Evolutionary conservation across 2,113 vertebrate species (phyloP), one percentile per base, ranked within the genome.

Genomic region (Hylia prasina): DNA sequence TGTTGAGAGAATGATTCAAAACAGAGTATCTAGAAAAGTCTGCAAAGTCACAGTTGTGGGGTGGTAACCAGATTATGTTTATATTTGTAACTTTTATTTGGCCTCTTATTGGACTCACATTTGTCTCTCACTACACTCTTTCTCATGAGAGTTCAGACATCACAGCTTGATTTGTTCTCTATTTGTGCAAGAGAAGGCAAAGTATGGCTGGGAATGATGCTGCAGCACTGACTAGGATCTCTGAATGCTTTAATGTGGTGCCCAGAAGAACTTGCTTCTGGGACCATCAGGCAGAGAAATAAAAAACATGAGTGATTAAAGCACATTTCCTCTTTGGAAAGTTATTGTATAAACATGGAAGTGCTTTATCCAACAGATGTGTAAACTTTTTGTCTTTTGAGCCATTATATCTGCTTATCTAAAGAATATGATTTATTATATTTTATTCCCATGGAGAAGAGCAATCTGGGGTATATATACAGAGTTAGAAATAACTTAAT

Each of bases 61-160:
- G 89, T 39, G 33, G 86, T 90, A 97, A 97, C 82, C 90, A 97
- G 72, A 96, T 96, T 91, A 88, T 94, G 56, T 97, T 96, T 97
- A 94, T 96, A 94, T 95, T 96, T 92, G 82, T 82, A 86, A 61
- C 58, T 90, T 82, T 58, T 79, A 89, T 90, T 79, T 51, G 44
- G 44, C 81, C 56, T 93, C 11, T 93, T 85, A 77, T 87, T 92
- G 56, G 72, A 90, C 58, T 86, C 88, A 81, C 22, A 92, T 94
- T 95, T 95, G 48, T 33, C 70, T 91, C 45, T 72, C 50, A 40
- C 40, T 69, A 56, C 17, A 84, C 56, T 63, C 58, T 95, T 97
- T 96, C 89, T 92, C 66, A 12, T 95, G 87, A 95, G 94, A 97
- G 80, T 66, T 93, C 81, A 96, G 88, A 90, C 83, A 92, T 91